phyloP scores from a whole-genome alignment of 2,797 vertebrate genomes.

The Monodelphis domestica region DNA sequence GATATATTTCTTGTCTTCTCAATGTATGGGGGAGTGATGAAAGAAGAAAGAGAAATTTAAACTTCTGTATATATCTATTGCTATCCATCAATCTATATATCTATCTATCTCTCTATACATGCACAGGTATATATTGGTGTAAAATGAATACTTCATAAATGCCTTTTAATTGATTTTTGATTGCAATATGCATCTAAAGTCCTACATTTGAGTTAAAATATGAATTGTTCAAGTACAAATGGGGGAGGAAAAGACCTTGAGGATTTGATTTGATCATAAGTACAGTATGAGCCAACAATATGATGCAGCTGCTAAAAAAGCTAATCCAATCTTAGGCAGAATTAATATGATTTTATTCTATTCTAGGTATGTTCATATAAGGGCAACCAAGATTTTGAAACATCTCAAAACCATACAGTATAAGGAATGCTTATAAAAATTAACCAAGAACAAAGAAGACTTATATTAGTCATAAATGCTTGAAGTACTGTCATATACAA shows the following conservation, averaged over 20 bases:
- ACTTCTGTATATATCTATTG: neutral
- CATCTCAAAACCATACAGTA: neutral
- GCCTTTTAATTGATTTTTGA: neutral
- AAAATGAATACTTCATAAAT: neutral
- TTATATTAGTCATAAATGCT: neutral
- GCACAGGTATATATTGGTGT: neutral
- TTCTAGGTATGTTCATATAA: neutral
- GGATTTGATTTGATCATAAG: neutral
- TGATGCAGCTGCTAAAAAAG: slow-evolving; percentile 25
- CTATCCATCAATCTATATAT: neutral
- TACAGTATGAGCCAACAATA: neutral
- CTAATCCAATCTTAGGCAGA: slow-evolving; percentile 8
- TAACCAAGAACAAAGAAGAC: neutral
- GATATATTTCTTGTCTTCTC: neutral
- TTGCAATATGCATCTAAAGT: neutral
- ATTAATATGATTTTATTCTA: slow-evolving; percentile 17
- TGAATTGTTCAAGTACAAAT: neutral
- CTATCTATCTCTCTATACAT: neutral
- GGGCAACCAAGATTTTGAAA: neutral
- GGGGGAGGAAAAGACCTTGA: neutral
- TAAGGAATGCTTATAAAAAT: slow-evolving; percentile 5
- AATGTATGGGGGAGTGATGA: neutral
- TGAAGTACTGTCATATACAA: neutral
- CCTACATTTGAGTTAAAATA: slow-evolving; percentile 10
- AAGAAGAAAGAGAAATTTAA: neutral